Evolutionary conservation across 2,797 vertebrate genomes (phyloP).

Genomic region (Lophius americanus): DNA sequence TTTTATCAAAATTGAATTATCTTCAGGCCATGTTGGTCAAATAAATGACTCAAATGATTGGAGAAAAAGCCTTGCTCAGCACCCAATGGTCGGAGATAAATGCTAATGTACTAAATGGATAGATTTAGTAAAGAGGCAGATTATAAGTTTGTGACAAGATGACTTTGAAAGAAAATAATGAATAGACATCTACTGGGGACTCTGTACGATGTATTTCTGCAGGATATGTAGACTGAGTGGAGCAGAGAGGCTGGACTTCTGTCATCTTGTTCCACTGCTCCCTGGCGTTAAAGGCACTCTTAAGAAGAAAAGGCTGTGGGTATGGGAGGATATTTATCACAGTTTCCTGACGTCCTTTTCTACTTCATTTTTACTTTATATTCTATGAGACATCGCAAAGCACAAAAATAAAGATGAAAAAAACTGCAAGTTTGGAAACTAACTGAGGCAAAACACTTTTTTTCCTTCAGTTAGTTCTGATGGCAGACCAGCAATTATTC

Average conservation of each 20-base stretch:
- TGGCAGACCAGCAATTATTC: slow-evolving; percentile 2
- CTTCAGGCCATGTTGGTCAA: slow-evolving; percentile 12
- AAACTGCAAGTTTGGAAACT: not conserved
- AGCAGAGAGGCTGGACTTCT: slow-evolving; percentile 18
- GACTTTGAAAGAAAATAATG: slow-evolving; percentile 4
- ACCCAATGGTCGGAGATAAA: not conserved
- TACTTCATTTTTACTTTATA: slow-evolving; percentile 13
- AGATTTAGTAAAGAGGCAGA: not conserved
- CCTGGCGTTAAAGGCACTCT: slow-evolving; percentile 18
- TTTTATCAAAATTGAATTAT: slow-evolving; percentile 21
- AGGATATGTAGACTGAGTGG: not conserved
- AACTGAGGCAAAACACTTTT: not conserved
- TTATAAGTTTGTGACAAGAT: not conserved
- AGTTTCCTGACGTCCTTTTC: slow-evolving; percentile 19
- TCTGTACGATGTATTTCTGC: slow-evolving; percentile 2
- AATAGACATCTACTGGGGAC: slow-evolving; percentile 5
- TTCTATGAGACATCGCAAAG: slow-evolving; percentile 5
- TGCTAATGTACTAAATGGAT: slow-evolving; percentile 26
- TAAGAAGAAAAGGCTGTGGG: slow-evolving; percentile 17
- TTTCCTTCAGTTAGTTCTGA: not conserved
- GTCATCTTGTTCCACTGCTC: slow-evolving; percentile 11
- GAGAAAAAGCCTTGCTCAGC: slow-evolving; percentile 3
- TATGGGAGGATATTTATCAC: slow-evolving; percentile 22
- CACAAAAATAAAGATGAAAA: slow-evolving; percentile 3
- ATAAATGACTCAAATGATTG: slow-evolving; percentile 12